Base-by-base conservation (phyloP, 1,140 invertebrate species). In the Maniola jurtina region DNA sequence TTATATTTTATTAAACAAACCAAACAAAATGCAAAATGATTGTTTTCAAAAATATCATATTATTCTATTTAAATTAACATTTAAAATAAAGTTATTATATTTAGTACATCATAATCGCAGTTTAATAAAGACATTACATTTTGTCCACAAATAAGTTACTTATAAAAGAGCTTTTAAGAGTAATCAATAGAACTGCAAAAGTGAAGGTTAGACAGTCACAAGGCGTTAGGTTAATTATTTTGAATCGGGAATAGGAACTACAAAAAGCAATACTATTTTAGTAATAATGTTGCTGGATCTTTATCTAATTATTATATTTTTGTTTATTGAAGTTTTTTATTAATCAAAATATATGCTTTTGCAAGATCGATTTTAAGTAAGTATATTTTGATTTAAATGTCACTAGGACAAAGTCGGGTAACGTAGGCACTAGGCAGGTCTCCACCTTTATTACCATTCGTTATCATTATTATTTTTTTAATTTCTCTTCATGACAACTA, bases 231-330 rank as follows among this genome's bases (percentile, higher is more conserved):
- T 57, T 25, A 25, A 25, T 25, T 47, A 34, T 66, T 68, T 65
- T 62, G 64, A 68, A 68, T 63, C 48, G 58, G 69, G 63, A 71
- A 67, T 83, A 83, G 79, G 79, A 81, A 81, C 81, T 78, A 83
- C 77, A 63, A 61, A 67, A 79, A 79, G 75, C 75, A 80, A 80
- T 75, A 72, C 54, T 69, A 70, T 66, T 63, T 61, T 45, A 64
- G 42, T 59, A 36, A 61, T 60, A 72, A 75, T 73, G 63, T 67
- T 70, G 67, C 75, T 80, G 75, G 69, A 72, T 67, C 67, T 25
- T 61, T 16, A 52, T 9, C 8, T 48, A n/a, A 48, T 14, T 15
- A 48, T 13, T 11, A 6, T 11, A 48, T 48, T 6, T 15, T 11
- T n/a, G 5, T 48, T 15, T n/a, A n/a, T 48, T 48, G 14, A 5